Percentiles rank a stretch among this genome's conserved stretches.
These are phyloP conservation scores for Marasmarcha lunaedactyla DNA, from an alignment of 2,888 invertebrate species.

Conservation along the genomic window DNA sequence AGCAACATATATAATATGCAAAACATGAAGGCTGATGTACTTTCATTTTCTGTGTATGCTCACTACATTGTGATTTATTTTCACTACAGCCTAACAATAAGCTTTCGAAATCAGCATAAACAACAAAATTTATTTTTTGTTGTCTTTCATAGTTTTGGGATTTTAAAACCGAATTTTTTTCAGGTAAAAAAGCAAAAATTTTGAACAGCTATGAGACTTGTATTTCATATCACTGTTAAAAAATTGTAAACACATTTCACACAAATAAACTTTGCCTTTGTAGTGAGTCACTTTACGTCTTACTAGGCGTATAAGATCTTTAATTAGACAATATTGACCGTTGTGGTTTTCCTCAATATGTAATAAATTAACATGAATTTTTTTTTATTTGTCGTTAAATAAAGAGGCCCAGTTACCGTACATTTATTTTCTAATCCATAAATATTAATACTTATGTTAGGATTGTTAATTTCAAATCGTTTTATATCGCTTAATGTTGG, in stretches of 20 bases:
- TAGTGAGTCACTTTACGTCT: slow-evolving; percentile 9
- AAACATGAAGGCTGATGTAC: slow-evolving; percentile 14
- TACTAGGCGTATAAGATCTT: slow-evolving; percentile 13
- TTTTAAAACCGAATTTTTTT: slow-evolving; percentile 8
- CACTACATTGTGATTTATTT: too few relatives aligned
- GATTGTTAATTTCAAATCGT: slow-evolving; percentile 12
- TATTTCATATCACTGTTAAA: slow-evolving; percentile 10
- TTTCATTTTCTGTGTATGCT: slow-evolving; percentile 7
- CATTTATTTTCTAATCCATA: slow-evolving; percentile 12
- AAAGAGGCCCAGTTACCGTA: slow-evolving; percentile 14
- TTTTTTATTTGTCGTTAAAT: slow-evolving; percentile 7
- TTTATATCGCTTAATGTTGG: slow-evolving; percentile 12
- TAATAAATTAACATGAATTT: slow-evolving; percentile 16
- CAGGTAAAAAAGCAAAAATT: slow-evolving; percentile 7
- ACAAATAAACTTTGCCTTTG: slow-evolving; percentile 8
- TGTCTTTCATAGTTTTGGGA: slow-evolving; percentile 14
- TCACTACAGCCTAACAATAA: slow-evolving; percentile 4
- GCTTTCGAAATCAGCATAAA: slow-evolving; percentile 15
- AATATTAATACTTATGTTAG: slow-evolving; percentile 10
- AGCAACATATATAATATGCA: slow-evolving; percentile 15
- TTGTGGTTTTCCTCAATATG: slow-evolving; percentile 10
- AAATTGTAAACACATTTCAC: slow-evolving; percentile 14
- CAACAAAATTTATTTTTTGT: slow-evolving; percentile 13
- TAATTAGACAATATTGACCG: slow-evolving; percentile 15
- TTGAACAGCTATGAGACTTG: slow-evolving; percentile 8